phyloP scores from a whole-genome alignment of 2,113 vertebrate species.

The Hyperopisus bebe region DNA sequence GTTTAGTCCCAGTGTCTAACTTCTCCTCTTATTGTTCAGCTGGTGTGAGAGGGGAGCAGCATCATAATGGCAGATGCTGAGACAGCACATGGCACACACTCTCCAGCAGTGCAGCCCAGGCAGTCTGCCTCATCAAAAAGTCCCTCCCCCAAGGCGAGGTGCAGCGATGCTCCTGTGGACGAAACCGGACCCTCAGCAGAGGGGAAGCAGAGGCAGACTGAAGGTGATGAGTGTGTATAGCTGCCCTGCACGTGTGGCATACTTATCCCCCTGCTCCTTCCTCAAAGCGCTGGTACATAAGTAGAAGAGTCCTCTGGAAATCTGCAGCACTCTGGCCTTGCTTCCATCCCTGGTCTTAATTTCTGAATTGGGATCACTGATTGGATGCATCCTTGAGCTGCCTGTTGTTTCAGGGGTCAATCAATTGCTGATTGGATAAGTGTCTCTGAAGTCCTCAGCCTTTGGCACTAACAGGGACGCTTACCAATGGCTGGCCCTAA shows the following conservation, averaged over 20 bases:
- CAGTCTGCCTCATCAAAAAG: conserved; percentile 19
- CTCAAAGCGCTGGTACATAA: neutral
- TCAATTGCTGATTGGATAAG: neutral
- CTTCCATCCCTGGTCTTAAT: neutral
- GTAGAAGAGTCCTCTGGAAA: neutral
- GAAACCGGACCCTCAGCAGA: neutral
- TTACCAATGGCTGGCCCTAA: neutral
- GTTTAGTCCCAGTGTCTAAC: neutral
- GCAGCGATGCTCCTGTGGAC: neutral
- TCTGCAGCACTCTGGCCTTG: neutral
- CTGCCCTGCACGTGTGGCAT: neutral
- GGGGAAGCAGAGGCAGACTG: conserved; percentile 12
- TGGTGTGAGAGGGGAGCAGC: neutral
- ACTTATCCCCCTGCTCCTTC: neutral
- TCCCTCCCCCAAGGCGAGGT: conserved; percentile 17
- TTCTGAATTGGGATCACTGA: neutral
- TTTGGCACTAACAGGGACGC: neutral
- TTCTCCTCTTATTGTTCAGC: conserved; percentile 5
- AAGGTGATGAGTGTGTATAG: conserved; percentile 19
- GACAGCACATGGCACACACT: conserved; percentile 14
- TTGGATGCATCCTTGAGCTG: conserved; percentile 12
- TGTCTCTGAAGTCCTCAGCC: neutral
- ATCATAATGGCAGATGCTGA: conserved; percentile 29
- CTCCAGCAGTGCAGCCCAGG: conserved; percentile 34
- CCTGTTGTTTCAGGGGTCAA: neutral